Evolutionary conservation across 2,888 invertebrate genomes (phyloP).

Genomic region (Epinotia brunnichana): DNA sequence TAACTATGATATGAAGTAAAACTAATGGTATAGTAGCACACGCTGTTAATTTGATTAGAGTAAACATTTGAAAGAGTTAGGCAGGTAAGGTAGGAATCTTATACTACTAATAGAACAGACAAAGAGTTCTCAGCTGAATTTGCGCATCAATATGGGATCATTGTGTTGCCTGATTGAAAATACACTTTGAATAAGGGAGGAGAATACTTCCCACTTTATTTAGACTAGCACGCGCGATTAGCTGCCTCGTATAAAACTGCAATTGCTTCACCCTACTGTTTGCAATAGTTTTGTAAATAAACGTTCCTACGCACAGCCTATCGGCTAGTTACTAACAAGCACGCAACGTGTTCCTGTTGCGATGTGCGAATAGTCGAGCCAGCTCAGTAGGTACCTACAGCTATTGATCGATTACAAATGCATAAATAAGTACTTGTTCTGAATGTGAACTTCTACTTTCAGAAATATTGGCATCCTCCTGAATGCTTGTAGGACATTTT

Average conservation of each 20-base stretch:
- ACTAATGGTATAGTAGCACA: too few species aligned
- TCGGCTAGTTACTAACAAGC: conserved; percentile 13
- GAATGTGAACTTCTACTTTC: not conserved
- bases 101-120: too few species aligned
- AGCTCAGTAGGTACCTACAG: not conserved
- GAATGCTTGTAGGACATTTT: not conserved
- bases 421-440: too few species aligned
- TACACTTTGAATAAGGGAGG: conserved; percentile 9
- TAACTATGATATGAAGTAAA: too few species aligned
- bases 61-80: too few species aligned
- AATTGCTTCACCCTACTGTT: conserved; percentile 17
- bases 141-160: not conserved
- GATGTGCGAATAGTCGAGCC: not conserved
- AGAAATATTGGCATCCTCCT: not conserved
- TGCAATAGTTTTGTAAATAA: conserved; percentile 25
- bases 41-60: too few species aligned
- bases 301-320: conserved; percentile 24
- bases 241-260: conserved; percentile 9
- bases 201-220: not conserved
- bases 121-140: not conserved
- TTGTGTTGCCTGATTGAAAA: conserved; percentile 8
- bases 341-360: not conserved
- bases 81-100: too few species aligned
- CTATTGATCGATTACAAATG: too few species aligned
- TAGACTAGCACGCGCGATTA: conserved; percentile 7